Base-by-base conservation (phyloP, 2,888 invertebrate species). In the Tridacna gigas region DNA sequence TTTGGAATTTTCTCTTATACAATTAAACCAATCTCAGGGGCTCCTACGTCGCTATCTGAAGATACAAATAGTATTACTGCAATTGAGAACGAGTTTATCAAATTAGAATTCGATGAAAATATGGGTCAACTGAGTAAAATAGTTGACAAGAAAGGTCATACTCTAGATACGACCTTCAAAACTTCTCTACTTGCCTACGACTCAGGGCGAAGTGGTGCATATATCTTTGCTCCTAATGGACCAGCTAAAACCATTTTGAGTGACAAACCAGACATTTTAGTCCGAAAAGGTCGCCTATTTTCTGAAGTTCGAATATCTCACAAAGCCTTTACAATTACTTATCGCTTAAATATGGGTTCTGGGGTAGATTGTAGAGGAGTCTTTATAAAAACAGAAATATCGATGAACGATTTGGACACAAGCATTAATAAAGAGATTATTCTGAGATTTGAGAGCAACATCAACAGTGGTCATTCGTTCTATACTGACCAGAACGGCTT, bases 241-340 rank as follows among this genome's bases (percentile, higher is more conserved):
- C 88, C 90, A 20, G 92, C 93, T 1, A 77, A 74, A 20, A 67
- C 80, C n/a, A 80, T 89, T 28, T 79, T 86, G 28, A 83, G 69
- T 26, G 86, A 82, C 66, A 74, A 48, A 66, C 95, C 94, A 56
- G 96, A 97, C 75, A 97, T 98, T 26, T 96, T 98, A 66, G 97
- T 98, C 66, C 96, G 97, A 2, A 97, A 97, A 0, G 99, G 99
- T 0, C 97, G 97, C 0, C 95, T 99, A 13, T 96, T 97, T 25
- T 98, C 98, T 0, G 97, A 98, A 93, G 96, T 99, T 1, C 97
- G 97, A 0, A 97, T 98, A 0, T 96, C 97, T 89, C 91, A 90
- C 37, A 82, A 84, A 9, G 86, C 84, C 48, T 83, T 93, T 47
- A 82, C 77, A n/a, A 90, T 92, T 25, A 81, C 78, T 11, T 84